Percentiles rank a stretch among this genome's conserved stretches.
phyloP scores from a whole-genome alignment of 2,113 vertebrate species.

The Forbesichthys agassizii region DNA sequence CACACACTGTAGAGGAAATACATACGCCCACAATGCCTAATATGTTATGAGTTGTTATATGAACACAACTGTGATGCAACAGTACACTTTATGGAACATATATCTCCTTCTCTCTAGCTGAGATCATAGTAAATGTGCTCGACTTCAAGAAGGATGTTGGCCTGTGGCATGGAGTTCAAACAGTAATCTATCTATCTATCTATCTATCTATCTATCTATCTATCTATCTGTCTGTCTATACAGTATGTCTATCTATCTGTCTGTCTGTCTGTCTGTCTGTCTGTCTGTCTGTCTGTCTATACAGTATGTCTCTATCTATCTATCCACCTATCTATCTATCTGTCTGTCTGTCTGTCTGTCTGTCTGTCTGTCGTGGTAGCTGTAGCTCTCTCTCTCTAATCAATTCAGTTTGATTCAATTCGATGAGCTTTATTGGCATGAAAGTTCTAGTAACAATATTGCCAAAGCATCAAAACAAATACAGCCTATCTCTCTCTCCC shows the following conservation, averaged over 20 bases:
- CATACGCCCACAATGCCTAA: no score
- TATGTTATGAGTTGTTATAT: neutral
- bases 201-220: neutral
- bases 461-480: neutral
- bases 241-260: neutral
- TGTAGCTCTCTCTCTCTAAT: neutral
- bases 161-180: conserved; percentile 71
- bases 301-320: neutral
- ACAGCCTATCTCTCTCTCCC: neutral
- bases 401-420: neutral
- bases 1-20: no score
- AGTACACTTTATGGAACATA: neutral
- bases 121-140: conserved; percentile 73
- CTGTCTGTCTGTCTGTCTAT: neutral
- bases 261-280: conserved; percentile 1
- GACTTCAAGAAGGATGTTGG: conserved; percentile 75
- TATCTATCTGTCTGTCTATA: neutral
- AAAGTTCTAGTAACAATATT: neutral
- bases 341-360: neutral
- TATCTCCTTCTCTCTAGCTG: conserved; percentile 47
- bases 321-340: neutral
- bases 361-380: neutral
- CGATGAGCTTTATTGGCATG: no score
- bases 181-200: conserved; percentile 38
- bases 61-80: neutral